Conservation (phyloP, 2,113 vertebrate species). For the Okapia johnstoni region DNA sequence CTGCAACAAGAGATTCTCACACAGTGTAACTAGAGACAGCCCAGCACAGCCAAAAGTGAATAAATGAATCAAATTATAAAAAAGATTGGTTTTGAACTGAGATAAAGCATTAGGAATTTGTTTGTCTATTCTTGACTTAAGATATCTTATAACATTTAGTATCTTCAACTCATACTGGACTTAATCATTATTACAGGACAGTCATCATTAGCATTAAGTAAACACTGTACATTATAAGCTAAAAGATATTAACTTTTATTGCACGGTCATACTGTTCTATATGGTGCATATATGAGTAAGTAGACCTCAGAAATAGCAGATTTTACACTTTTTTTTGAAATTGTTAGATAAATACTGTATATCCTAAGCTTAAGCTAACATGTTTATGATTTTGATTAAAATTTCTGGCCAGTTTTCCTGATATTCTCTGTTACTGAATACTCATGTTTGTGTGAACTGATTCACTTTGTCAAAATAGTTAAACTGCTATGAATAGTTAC, state of each 20-base stretch:
- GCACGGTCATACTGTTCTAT: background rate
- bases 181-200: background rate
- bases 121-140: background rate
- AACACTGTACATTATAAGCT: background rate
- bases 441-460: background rate
- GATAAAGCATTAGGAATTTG: background rate
- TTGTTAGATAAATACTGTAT: background rate
- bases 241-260: background rate
- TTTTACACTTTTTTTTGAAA: background rate
- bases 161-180: background rate
- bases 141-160: background rate
- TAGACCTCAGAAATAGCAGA: background rate
- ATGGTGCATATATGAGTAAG: background rate
- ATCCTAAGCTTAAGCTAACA: background rate
- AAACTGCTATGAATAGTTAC: background rate
- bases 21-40: background rate
- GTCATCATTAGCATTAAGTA: background rate
- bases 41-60: background rate
- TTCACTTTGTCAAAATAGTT: background rate
- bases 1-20: background rate
- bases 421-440: background rate
- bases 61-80: background rate
- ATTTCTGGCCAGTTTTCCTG: background rate
- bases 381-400: background rate
- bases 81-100: background rate